Base-by-base conservation (phyloP, 2,888 invertebrate species). In the Drosophila greeni region DNA sequence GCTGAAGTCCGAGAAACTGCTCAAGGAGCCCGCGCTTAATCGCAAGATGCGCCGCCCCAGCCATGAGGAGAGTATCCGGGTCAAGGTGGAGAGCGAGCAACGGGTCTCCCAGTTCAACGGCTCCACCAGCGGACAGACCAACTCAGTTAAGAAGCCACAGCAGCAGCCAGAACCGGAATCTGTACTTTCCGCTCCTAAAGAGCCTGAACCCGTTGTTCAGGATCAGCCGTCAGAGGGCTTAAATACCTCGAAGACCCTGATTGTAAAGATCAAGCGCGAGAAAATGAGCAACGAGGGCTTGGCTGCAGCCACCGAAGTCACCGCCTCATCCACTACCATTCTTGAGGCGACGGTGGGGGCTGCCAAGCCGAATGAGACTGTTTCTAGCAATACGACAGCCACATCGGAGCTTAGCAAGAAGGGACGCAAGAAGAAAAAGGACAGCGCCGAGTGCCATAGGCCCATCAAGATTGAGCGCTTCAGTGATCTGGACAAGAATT, bases 401-500 rank as follows among this genome's bases (percentile, higher is more conserved):
- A n/a, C 49, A 11, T 26, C 62, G 2, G 62, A 65, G 8, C 36
- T 59, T 1, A 29, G 59, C 3, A 88, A 84, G 45, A 86, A 82
- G 31, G 34, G 49, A 0, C 84, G 83, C 18, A 87, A 86, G 42
- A 86, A 86, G 64, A 87, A 86, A 45, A 76, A 79, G 26, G 54
- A 52, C 1, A 82, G 76, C 39, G 75, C 24, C 11, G 59, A 59
- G 14, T 52, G 34, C 31, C 66, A 67, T 16, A 53, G 74, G 5
- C 88, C 87, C 3, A 87, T 88, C 12, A 88, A 88, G 60, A 82
- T 88, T 16, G 87, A 88, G 73, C 84, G 87, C 3, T 78, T 87
- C 1, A 88, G 87, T 51, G 80, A 83, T 24, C 23, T 87, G 7
- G 85, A 77, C 31, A 71, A 64, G 12, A 40, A 39, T 5, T 66